Percentiles rank a stretch among this genome's conserved stretches.
Conservation (phyloP, 1,140 invertebrate genomes). For the Rhagoletis pomonella region DNA sequence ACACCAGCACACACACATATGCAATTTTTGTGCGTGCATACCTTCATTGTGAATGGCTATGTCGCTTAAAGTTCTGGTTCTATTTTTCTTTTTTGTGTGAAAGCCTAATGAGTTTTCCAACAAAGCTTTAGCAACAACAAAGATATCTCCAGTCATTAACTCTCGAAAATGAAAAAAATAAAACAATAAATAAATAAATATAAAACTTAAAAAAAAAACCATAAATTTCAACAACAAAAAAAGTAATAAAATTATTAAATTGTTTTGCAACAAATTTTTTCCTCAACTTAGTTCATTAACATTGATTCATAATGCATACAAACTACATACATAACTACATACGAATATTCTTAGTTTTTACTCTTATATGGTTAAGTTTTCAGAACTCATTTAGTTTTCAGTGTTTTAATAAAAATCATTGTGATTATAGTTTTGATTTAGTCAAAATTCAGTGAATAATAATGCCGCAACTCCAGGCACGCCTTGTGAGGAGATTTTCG, state of each 20-base stretch:
- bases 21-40: background rate
- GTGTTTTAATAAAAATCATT: too few species aligned
- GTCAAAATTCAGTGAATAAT: background rate
- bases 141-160: conserved; percentile 73
- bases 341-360: background rate
- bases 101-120: background rate
- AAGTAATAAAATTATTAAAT: background rate
- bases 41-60: background rate
- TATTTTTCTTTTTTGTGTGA: conserved; percentile 19
- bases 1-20: conserved; percentile 52
- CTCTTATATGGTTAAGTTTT: background rate
- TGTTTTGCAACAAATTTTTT: conserved; percentile 13
- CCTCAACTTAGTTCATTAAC: conserved; percentile 33
- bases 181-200: background rate
- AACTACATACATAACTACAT: background rate
- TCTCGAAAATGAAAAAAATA: conserved; percentile 57
- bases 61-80: conserved; percentile 16
- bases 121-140: conserved; percentile 56
- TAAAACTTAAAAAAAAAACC: conserved; percentile 5
- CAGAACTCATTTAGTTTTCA: background rate
- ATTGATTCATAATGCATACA: background rate
- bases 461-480: too few species aligned
- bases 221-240: background rate
- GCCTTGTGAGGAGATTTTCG: too few species aligned
- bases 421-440: background rate